A percentile compares a stretch with the other conserved stretches of the same genome.
Evolutionary conservation across 2,113 vertebrate genomes (phyloP).

Genomic region (Hippocampus barbouri): DNA sequence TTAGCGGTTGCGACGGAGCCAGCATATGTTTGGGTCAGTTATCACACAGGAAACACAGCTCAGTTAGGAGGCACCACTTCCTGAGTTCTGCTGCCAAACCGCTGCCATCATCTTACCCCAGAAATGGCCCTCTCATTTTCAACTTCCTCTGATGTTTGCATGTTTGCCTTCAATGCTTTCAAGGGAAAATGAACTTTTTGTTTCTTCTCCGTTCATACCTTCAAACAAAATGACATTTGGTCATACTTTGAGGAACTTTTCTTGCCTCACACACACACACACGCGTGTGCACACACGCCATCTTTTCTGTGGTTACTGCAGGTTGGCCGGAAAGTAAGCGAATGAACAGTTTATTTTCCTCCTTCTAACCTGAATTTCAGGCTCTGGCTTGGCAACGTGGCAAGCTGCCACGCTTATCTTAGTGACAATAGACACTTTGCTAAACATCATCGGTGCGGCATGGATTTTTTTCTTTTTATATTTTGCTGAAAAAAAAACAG

Average conservation of each 20-base stretch:
- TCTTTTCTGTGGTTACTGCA: background rate
- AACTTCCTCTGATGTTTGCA: slow-evolving; percentile 41
- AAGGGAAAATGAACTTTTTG: background rate
- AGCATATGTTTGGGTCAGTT: slow-evolving; percentile 56
- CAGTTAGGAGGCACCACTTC: slow-evolving; percentile 63
- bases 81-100: slow-evolving; percentile 54
- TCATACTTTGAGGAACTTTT: too few relatives aligned
- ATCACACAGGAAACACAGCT: slow-evolving; percentile 72
- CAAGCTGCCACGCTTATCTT: background rate
- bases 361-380: slow-evolving; percentile 29
- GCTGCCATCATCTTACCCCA: slow-evolving; percentile 50
- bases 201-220: background rate
- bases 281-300: too few relatives aligned
- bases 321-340: background rate
- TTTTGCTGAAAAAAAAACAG: background rate
- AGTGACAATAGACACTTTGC: background rate
- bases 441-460: background rate
- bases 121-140: slow-evolving; percentile 32
- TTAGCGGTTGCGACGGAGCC: slow-evolving; percentile 21
- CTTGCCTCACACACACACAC: too few relatives aligned
- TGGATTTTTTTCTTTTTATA: background rate
- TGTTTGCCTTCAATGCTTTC: slow-evolving; percentile 14
- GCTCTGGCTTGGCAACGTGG: background rate
- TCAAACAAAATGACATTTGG: background rate
- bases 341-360: background rate